phyloP scores from a whole-genome alignment of 1,140 invertebrate genomes.

The Pteromalus puparum region DNA sequence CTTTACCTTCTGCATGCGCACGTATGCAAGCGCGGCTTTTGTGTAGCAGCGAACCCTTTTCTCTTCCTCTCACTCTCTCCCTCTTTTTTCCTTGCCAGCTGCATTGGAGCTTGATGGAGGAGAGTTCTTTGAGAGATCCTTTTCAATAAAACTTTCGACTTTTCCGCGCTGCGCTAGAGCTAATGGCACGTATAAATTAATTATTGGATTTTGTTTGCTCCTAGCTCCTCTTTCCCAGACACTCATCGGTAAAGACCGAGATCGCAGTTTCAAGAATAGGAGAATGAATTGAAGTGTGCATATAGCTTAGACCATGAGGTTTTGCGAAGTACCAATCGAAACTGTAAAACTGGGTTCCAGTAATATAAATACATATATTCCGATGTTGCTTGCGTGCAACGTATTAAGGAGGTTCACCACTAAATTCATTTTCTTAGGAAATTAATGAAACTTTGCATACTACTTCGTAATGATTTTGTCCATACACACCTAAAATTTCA shows the following conservation, averaged over 20 bases:
- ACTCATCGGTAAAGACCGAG: background rate
- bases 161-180: background rate
- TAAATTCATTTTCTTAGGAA: too few relatives aligned
- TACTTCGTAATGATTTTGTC: too few relatives aligned
- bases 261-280: too few relatives aligned
- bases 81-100: background rate
- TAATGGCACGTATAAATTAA: slow-evolving; percentile 19
- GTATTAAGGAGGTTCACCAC: too few relatives aligned
- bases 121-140: slow-evolving; percentile 23
- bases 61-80: background rate
- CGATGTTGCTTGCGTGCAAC: too few relatives aligned
- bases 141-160: background rate
- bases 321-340: too few relatives aligned
- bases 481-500: too few relatives aligned
- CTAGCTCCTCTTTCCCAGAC: background rate
- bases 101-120: background rate
- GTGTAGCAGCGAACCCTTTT: background rate
- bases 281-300: too few relatives aligned
- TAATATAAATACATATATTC: too few relatives aligned
- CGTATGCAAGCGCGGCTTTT: slow-evolving; percentile 15
- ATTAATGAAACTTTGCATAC: too few relatives aligned
- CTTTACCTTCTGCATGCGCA: background rate
- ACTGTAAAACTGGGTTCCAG: too few relatives aligned
- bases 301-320: too few relatives aligned
- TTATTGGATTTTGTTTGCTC: background rate